Evolutionary conservation across 2,113 vertebrate species (phyloP).

Genomic region (Pseudorasbora parva): DNA sequence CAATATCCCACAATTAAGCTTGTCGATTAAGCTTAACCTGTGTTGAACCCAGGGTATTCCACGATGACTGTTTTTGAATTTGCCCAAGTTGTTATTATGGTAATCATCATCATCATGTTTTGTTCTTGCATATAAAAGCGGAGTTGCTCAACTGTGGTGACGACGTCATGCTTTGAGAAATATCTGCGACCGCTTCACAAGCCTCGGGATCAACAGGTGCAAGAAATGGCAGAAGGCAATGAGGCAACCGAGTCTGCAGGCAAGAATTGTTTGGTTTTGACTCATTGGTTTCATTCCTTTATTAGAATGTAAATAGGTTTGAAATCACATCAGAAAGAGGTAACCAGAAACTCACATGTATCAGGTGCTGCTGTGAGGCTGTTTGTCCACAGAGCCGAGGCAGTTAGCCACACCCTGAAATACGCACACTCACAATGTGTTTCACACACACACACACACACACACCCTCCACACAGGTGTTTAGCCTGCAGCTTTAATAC

Average conservation of each 20-base stretch:
- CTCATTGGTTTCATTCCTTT: slow-evolving; percentile 51
- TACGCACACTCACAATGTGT: slow-evolving; percentile 4
- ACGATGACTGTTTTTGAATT: slow-evolving; percentile 22
- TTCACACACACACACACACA: slow-evolving; percentile 46
- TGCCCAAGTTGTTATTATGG: background rate
- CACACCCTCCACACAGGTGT: slow-evolving; percentile 56
- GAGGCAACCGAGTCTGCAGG: slow-evolving; percentile 32
- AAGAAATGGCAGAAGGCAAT: slow-evolving; percentile 39
- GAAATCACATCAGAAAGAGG: slow-evolving; percentile 42
- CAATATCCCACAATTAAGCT: background rate
- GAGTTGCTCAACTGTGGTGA: background rate
- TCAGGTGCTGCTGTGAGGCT: slow-evolving; percentile 48
- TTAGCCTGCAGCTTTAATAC: slow-evolving; percentile 59
- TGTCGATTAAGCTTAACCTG: background rate
- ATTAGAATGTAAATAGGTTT: slow-evolving; percentile 41
- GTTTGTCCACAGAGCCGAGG: slow-evolving; percentile 40
- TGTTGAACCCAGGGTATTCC: background rate
- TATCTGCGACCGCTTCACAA: slow-evolving; percentile 17
- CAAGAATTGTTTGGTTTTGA: slow-evolving; percentile 48
- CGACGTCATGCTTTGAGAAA: slow-evolving; percentile 28
- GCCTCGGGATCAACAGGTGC: slow-evolving; percentile 34
- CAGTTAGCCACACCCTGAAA: slow-evolving; percentile 34
- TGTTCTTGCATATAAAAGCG: slow-evolving; percentile 13
- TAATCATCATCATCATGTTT: background rate
- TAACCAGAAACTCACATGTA: slow-evolving; percentile 49